Base-by-base conservation (phyloP, 2,888 invertebrate species). In the Himalopsyche tibetana region DNA sequence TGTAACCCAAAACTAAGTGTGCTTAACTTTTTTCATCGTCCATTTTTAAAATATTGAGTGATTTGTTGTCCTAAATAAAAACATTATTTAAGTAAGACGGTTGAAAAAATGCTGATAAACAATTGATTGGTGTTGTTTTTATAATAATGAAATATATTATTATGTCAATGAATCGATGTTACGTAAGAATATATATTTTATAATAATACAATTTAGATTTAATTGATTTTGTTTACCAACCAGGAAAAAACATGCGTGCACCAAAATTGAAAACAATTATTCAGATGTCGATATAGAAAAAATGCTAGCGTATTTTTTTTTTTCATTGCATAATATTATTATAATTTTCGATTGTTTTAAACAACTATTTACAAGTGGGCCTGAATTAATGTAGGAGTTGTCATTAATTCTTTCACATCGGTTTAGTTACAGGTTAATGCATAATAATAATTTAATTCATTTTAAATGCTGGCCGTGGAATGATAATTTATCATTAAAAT, bases 291-390 rank as follows among this genome's bases (percentile, higher is more conserved):
- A 19, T 15, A 19, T n/a, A 19, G 19, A 15, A 40, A 56, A n/a
- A 63, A 19, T 63, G 19, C 28, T 51, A 51, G 15, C 51, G 15
- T 51, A 51, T 63, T 63, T 63, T 19, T 63, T 63, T 9, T 63
- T 63, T 63, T 19, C 63, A 19, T 63, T 63, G 63, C 63, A 19
- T 19, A 63, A 63, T 19, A 63, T 19, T 63, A 63, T 63, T 63
- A 63, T 6, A 63, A 63, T 63, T 63, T 63, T 19, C 51, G 15
- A 63, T 63, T 63, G 63, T 63, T 63, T 63, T 11, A 19, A 5
- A 19, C 63, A 9, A 63, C 28, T 19, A 63, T 51, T 51, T 51
- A 15, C 8, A 28, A 19, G 63, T 63, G 63, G 63, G 63, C 28
- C n/a, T 28, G 15, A 63, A 63, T 15, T 45, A 63, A 19, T 63